Evolutionary conservation across 1,140 invertebrate species (phyloP), one percentile per base, ranked within the genome.

Genomic region (Zaprionus vittiger): DNA sequence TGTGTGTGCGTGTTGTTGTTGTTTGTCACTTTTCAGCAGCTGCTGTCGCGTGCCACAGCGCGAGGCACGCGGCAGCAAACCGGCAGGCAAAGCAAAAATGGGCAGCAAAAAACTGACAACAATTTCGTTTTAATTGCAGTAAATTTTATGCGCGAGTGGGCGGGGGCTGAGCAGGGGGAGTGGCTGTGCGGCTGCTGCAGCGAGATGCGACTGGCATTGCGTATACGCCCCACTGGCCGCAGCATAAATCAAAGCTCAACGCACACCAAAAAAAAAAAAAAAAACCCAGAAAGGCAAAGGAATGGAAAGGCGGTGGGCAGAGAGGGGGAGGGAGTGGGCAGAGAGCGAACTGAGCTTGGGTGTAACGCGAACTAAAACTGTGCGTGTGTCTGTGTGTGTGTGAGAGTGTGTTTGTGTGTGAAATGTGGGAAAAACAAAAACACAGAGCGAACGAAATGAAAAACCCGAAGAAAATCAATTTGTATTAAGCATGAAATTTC

Each of bases 401-500:
- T 15, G 20, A 22, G 20, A 22, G 44, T 49, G 47, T 52, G 20
- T 49, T 3, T 49, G 17, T 12, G 47, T 52, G 47, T 24, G 47
- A 22, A 61, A n/a, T 54, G 56, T 38, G 28, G 49, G 17, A 59
- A 52, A 63, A 75, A 70, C 22, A 44, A 34, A 59, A 55, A 54
- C 49, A 52, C 4, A 70, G 49, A 64, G 57, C 41, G 28, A 47
- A 64, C 4, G 11, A 61, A 47, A 73, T 47, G 20, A 44, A 55
- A 57, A 55, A 67, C 52, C 5, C 54, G 2, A 78, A 71, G 38
- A 86, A 86, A 89, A 89, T 90, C 84, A 89, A 89, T 89, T 84
- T 89, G 84, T 90, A 84, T 89, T 81, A 84, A 73, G 78, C 76
- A 84, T 89, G 76, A 89, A 89, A 81, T 87, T 87, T 89, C 83